Base-by-base conservation (phyloP, 2,888 invertebrate species). In the Napeogenes inachia region DNA sequence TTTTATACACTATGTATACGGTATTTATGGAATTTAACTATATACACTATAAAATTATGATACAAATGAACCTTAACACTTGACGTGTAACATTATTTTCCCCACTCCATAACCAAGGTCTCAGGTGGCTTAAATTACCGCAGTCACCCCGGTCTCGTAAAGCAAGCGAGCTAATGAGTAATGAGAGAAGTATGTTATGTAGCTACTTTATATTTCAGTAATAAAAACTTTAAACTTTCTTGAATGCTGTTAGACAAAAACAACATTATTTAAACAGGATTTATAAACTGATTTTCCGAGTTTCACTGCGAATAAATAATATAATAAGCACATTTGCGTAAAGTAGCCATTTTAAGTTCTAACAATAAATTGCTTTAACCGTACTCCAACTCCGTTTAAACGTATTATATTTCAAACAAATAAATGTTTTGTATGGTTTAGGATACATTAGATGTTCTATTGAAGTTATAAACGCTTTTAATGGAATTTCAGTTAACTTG, bases 101-200 rank as follows among this genome's bases (percentile, higher is more conserved):
- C 56, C 53, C n/a, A 45, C 59, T 56, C 53, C 57, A 55, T 58
- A 58, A 57, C 46, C 57, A 60, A 56, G 57, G 58, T 65, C 71
- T 73, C 72, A 74, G 73, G 73, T 74, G 71, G 68, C 69, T 66
- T 70, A 68, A 71, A 70, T 72, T 69, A 71, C 71, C 67, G 66
- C 68, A 45, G n/a, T 56, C 60, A 66, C 65, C 64, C 70, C 64
- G 65, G 35, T 67, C 58, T 68, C 70, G 70, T 71, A 71, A 71
- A 72, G 62, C 68, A 67, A 65, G 58, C 62, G 62, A 68, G 68
- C 70, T 71, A 72, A 72, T 71, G 70, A 71, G 71, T 69, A 57
- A 62, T 55, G 57, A 10, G 62, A 62, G 59, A 65, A 35, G 55
- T 46, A 57, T 55, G 13, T 55, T 32, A 38, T 12, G 35, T 59